Conservation (phyloP, 2,888 invertebrate genomes). For the Oxycera nigricornis region DNA sequence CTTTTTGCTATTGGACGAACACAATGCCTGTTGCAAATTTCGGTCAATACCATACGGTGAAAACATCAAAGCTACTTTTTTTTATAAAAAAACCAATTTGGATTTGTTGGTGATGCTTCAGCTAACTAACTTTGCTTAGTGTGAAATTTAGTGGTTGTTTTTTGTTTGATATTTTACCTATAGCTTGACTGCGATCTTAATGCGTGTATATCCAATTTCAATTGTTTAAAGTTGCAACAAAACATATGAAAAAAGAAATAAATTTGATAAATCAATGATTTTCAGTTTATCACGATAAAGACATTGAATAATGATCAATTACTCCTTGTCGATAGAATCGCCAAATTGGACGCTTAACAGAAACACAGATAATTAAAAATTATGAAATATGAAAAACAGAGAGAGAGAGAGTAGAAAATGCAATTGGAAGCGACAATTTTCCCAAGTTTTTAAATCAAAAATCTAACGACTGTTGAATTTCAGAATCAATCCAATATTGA, state of each 20-base stretch:
- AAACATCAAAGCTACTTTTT: constrained; percentile 24
- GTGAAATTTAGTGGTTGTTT: constrained; percentile 4
- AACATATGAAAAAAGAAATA: constrained; percentile 35
- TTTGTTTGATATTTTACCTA: constrained; percentile 51
- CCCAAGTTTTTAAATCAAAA: too few relatives aligned
- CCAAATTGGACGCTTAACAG: too few relatives aligned
- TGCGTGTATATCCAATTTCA: constrained; percentile 50
- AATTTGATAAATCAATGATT: constrained; percentile 1
- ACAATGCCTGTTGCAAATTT: constrained; percentile 21
- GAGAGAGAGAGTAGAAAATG: too few relatives aligned
- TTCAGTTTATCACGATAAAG: too few relatives aligned
- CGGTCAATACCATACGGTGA: constrained; percentile 9
- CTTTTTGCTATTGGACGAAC: constrained; percentile 20
- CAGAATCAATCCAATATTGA: too few relatives aligned
- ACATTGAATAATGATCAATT: too few relatives aligned
- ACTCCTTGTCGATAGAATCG: too few relatives aligned
- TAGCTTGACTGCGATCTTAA: constrained; percentile 53
- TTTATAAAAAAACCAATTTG: neutral
- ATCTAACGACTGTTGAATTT: too few relatives aligned
- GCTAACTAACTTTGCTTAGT: too few relatives aligned
- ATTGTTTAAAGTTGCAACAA: constrained; percentile 48
- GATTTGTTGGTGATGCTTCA: constrained; percentile 22
- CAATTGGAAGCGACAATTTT: too few relatives aligned
- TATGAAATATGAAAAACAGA: too few relatives aligned
- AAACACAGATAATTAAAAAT: too few relatives aligned